Conservation (phyloP, 2,797 vertebrate genomes). For the Coluber constrictor region DNA sequence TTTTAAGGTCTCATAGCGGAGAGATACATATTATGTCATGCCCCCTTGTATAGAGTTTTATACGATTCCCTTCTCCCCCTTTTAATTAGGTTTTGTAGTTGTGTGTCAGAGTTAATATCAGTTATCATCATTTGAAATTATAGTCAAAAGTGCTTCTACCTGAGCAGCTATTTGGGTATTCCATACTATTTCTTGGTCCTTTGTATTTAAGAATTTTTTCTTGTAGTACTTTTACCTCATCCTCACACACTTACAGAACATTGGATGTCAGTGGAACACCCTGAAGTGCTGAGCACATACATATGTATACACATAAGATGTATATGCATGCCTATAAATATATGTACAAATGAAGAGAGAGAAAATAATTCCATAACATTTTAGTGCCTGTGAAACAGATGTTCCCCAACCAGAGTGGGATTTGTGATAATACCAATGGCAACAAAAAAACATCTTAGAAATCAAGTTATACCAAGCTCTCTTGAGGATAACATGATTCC, state of each 20-base stretch:
- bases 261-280: background rate
- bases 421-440: background rate
- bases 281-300: background rate
- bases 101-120: background rate
- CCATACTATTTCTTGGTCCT: background rate
- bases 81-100: background rate
- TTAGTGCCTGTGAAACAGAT: background rate
- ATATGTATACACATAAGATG: background rate
- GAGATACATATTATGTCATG: background rate
- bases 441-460: background rate
- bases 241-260: background rate
- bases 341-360: background rate
- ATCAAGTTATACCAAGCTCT: background rate
- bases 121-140: slow-evolving; percentile 4
- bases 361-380: background rate
- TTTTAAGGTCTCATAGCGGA: background rate
- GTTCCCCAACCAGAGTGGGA: background rate
- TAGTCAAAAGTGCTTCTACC: background rate
- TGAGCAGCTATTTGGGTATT: background rate
- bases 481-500: background rate
- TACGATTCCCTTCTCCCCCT: background rate
- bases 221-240: background rate
- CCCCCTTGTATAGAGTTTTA: background rate
- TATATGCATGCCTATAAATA: background rate
- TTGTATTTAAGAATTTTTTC: background rate